A percentile compares a stretch with the other conserved stretches of the same genome.
phyloP scores from a whole-genome alignment of 2,113 vertebrate species.

The Nerophis lumbriciformis region DNA sequence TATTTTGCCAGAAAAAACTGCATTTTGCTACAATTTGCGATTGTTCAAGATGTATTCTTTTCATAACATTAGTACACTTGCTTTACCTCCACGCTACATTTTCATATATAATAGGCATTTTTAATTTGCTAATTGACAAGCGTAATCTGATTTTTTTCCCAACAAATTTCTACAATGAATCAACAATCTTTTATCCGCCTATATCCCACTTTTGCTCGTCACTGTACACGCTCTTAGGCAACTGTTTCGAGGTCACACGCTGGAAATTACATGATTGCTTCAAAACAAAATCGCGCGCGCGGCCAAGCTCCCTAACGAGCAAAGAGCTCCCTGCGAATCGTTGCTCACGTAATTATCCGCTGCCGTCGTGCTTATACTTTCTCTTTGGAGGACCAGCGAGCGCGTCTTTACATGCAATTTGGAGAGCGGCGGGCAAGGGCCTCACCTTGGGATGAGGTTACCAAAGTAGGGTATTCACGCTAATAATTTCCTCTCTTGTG shows the following conservation, averaged over 20 bases:
- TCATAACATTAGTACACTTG: no score
- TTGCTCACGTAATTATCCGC: conserved; percentile 43
- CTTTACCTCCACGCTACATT: no score
- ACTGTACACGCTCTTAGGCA: not conserved
- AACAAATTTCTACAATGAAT: not conserved
- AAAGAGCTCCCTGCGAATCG: conserved; percentile 30
- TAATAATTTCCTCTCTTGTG: conserved; percentile 5
- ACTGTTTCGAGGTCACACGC: not conserved
- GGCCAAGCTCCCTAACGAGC: conserved; percentile 37
- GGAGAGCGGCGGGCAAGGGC: conserved; percentile 18
- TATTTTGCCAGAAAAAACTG: no score
- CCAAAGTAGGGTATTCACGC: conserved; percentile 1
- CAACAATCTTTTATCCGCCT: not conserved
- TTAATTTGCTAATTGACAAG: no score
- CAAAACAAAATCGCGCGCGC: conserved; percentile 52
- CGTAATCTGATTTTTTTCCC: no score
- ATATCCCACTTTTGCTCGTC: not conserved
- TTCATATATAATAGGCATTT: no score
- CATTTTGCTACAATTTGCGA: no score
- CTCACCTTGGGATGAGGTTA: conserved; percentile 37
- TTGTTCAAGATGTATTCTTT: no score
- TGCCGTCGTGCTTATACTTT: conserved; percentile 30
- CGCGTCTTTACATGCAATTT: conserved; percentile 41
- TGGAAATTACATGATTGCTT: conserved; percentile 56
- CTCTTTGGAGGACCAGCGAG: conserved; percentile 22